Base-by-base conservation (phyloP, 37 sponge, comb jelly and placozoan species). In the Beroe forskalii region DNA sequence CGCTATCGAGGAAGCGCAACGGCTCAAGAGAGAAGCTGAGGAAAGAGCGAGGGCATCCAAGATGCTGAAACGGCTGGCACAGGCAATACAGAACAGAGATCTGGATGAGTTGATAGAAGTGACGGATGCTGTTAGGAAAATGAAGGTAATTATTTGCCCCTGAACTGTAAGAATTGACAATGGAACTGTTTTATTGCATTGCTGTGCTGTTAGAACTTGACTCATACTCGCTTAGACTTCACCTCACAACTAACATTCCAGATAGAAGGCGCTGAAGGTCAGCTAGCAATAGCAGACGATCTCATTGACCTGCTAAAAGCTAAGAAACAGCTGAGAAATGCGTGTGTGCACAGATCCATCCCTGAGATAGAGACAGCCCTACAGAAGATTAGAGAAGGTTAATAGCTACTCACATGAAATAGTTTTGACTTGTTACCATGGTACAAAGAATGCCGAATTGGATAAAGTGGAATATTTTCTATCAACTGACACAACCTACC, bases 271-370 rank as follows among this genome's bases (percentile, higher is more conserved):
- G 44, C 23, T 80, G 91, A 69, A 20, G 67, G 80, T 20, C 38
- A 83, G 12, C 67, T 91, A 32, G 76, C 44, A 8, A 86, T 89
- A 83, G 91, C 91, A 24, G 60, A 83, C 32, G 64, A 76, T 8
- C 83, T 91, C 12, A 28, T 91, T 0, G n/a, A 91, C 19, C 17
- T 72, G 66, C 39, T 91, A 3, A 30, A 62, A 24, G 62, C 86
- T 30, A 60, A 76, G 41, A 40, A 40, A 32, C 22, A 83, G 27
- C 62, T 91, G 8, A 35, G 80, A 28, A 41, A 42, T 40, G 91
- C 91, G 12, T 48, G 69, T 41, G 19, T 55, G 37, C 23, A 67
- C n/a, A 8, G 91, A 76, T 72, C 69, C 6, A 76, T 91, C 2
- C 86, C 89, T 32, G 83, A 48, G 17, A 33, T 91, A 19, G 64